A percentile compares a stretch with the other conserved stretches of the same genome.
Evolutionary conservation across 2,113 vertebrate genomes (phyloP).

Genomic region (Dicaeum eximium): DNA sequence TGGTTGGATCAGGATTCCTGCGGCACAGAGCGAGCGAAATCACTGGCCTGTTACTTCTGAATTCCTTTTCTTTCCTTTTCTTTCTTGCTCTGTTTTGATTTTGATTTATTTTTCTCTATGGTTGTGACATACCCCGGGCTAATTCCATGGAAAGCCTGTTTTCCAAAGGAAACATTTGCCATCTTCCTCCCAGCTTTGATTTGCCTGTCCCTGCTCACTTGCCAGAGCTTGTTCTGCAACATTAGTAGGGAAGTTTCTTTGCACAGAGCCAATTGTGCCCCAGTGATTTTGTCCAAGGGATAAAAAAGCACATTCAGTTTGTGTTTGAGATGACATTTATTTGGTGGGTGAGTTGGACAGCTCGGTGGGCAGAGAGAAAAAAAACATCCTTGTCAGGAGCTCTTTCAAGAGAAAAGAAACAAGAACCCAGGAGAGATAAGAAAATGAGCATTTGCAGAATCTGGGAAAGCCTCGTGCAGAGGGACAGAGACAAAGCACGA

Average conservation of each 20-base stretch:
- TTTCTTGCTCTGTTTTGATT: background rate
- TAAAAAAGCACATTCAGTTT: background rate
- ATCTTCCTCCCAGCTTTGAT: background rate
- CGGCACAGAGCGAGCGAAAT: background rate
- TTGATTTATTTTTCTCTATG: background rate
- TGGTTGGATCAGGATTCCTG: background rate
- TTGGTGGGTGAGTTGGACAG: background rate
- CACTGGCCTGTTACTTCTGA: background rate
- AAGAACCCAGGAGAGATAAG: conserved; percentile 47
- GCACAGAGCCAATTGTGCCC: background rate
- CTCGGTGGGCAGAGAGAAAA: background rate
- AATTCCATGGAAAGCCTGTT: background rate
- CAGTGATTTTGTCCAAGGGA: background rate
- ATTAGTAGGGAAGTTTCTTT: background rate
- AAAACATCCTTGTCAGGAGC: background rate
- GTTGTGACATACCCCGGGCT: background rate
- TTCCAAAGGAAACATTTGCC: conserved; percentile 10
- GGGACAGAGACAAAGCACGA: background rate
- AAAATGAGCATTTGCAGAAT: background rate
- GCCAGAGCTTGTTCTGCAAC: background rate
- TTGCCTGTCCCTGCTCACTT: background rate
- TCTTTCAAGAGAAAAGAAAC: background rate
- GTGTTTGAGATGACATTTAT: background rate
- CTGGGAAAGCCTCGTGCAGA: conserved; percentile 28
- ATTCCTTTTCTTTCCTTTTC: background rate